Conservation (phyloP, 1,140 invertebrate species). For the Drosophila pectinifera region DNA sequence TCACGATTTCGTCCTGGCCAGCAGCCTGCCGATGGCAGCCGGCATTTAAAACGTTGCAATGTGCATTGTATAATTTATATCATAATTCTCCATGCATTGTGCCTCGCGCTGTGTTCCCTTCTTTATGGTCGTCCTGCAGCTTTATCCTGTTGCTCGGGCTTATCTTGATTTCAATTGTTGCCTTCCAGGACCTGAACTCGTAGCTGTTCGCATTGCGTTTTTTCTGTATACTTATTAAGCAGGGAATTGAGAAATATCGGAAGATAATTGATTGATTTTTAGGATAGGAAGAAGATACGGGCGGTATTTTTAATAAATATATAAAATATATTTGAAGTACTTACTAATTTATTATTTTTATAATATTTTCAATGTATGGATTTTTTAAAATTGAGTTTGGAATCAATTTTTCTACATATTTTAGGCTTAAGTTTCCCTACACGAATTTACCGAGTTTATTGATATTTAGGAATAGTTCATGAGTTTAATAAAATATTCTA, state of each 20-base stretch:
- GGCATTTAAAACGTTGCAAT: conserved; percentile 75
- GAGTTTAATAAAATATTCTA: background rate
- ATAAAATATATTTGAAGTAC: no score
- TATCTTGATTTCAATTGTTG: conserved; percentile 71
- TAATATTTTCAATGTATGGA: no score
- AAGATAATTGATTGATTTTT: background rate
- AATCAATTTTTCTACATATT: no score
- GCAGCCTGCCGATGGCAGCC: conserved; percentile 41
- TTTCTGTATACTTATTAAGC: conserved; percentile 1
- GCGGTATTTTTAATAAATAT: background rate
- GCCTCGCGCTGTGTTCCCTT: conserved; percentile 5
- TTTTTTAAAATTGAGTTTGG: no score
- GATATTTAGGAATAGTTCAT: background rate
- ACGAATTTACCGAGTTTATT: no score
- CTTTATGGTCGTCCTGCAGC: conserved; percentile 61
- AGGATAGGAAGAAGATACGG: background rate
- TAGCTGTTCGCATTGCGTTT: conserved; percentile 16
- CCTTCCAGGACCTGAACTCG: conserved; percentile 4
- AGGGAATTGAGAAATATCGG: conserved; percentile 28
- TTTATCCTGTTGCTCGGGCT: conserved; percentile 57
- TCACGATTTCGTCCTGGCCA: conserved; percentile 53
- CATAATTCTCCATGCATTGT: conserved; percentile 70
- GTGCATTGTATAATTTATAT: conserved; percentile 82
- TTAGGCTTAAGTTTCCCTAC: no score
- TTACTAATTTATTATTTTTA: no score